Evolutionary conservation across 2,888 invertebrate genomes (phyloP).

Genomic region (Nomada goodeniana): DNA sequence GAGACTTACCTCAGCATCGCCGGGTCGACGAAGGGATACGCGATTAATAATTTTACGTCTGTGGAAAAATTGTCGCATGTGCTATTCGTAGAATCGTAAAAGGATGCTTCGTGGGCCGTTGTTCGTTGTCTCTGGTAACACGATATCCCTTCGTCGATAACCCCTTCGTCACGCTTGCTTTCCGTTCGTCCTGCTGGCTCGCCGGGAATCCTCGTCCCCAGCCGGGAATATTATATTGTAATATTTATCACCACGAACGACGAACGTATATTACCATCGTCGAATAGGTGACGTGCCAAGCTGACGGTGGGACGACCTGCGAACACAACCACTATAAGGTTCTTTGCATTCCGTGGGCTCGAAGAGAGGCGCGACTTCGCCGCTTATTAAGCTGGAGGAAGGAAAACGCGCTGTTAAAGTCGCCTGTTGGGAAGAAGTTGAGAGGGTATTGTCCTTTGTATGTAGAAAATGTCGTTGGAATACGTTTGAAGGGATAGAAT

Average conservation of each 20-base stretch:
- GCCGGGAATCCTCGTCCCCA: constrained; percentile 33
- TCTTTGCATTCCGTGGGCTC: constrained; percentile 51
- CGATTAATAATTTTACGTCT: constrained; percentile 35
- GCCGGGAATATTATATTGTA: constrained; percentile 64
- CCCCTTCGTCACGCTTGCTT: constrained; percentile 45
- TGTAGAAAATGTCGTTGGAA: not conserved
- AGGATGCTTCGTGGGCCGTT: constrained; percentile 40
- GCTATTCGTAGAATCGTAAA: constrained; percentile 64
- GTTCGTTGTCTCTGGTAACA: constrained; percentile 55
- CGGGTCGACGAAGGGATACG: constrained; percentile 12
- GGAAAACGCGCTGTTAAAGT: constrained; percentile 9
- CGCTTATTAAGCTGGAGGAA: constrained; percentile 33
- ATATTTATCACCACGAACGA: constrained; percentile 66
- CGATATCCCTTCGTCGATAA: constrained; percentile 21
- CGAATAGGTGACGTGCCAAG: constrained; percentile 48
- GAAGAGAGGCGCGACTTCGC: constrained; percentile 29
- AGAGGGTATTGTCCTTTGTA: constrained; percentile 6
- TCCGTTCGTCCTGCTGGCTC: constrained; percentile 25
- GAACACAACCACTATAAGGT: constrained; percentile 38
- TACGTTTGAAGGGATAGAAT: not conserved
- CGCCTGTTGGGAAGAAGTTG: not conserved
- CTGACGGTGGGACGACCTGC: constrained; percentile 46
- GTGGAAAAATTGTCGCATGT: constrained; percentile 33
- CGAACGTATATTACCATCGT: constrained; percentile 62
- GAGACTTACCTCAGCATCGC: not conserved